Conservation (phyloP, 2,797 vertebrate genomes). For the Enteromius anoplus region DNA sequence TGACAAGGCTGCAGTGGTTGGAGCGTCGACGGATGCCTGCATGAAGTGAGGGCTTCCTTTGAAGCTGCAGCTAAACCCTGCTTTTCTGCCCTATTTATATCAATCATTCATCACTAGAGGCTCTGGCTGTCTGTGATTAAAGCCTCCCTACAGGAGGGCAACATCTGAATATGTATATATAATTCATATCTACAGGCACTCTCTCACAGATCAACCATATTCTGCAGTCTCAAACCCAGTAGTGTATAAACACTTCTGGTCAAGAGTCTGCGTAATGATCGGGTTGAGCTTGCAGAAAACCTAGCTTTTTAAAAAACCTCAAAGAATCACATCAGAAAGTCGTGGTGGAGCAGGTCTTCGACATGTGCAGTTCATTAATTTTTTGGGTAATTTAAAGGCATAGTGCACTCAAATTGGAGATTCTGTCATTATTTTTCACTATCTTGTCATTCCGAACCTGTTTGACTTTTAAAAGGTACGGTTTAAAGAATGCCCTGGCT, state of each 20-base stretch:
- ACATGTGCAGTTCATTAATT: slow-evolving; percentile 6
- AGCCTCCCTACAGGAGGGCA: slow-evolving; percentile 74
- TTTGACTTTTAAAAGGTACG: not conserved
- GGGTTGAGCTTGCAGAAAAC: slow-evolving; percentile 35
- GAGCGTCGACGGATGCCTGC: slow-evolving; percentile 68
- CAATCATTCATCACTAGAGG: slow-evolving; percentile 83
- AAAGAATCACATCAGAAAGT: slow-evolving; percentile 21
- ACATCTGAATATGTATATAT: slow-evolving; percentile 80
- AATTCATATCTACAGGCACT: slow-evolving; percentile 75
- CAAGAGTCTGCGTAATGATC: slow-evolving; percentile 46
- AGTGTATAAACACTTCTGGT: slow-evolving; percentile 51
- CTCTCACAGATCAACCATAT: slow-evolving; percentile 41
- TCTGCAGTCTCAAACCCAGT: slow-evolving; percentile 33
- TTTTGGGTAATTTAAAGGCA: slow-evolving; percentile 7
- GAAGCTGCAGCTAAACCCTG: slow-evolving; percentile 75
- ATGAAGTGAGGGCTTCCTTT: slow-evolving; percentile 71
- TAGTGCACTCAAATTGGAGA: not conserved
- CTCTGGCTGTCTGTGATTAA: slow-evolving; percentile 81
- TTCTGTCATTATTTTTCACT: not conserved
- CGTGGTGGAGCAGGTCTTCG: not conserved
- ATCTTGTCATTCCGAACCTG: not conserved
- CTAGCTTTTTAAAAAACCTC: slow-evolving; percentile 40
- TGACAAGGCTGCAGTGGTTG: slow-evolving; percentile 63
- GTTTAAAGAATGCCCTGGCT: not conserved
- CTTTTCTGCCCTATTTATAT: slow-evolving; percentile 81